Base-by-base conservation (phyloP, 2,797 vertebrate genomes). In the Lacerta bilineata region DNA sequence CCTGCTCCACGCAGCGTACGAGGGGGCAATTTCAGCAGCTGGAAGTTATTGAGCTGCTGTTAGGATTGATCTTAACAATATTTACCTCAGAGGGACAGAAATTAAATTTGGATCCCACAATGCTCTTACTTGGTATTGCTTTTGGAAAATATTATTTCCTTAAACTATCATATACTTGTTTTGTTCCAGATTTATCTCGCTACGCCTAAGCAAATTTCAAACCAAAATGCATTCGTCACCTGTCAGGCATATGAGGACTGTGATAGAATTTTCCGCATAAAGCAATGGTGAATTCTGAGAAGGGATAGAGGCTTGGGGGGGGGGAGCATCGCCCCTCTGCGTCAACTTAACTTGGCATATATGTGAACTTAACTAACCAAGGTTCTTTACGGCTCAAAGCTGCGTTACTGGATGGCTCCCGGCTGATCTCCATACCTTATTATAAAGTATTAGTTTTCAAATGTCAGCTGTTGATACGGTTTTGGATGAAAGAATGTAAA, bases 171-270 rank as follows among this genome's bases (percentile, higher is more conserved):
- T 95, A 96, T 89, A 96, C 95, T 96, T 81, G 92, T 95, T 96
- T 97, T 96, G 92, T 93, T 96, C 96, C 95, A 93, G 95, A 95
- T 97, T 95, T 96, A 94, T 96, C 95, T 96, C 93, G 93, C 94
- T 92, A 96, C 95, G 91, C 93, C 93, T 96, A 97, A 96, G 96
- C 95, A 96, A 95, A 95, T 97, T 96, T 96, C 91, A 94, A 92
- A 92, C 92, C 94, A 93, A 95, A 96, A 91, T 95, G 88, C 96
- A 96, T 97, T 95, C 95, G 95, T 96, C 96, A 94, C 91, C 93
- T 95, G 95, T 95, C 96, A 96, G 93, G 92, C 89, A 88, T 87
- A 90, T 91, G 94, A 93, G 91, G 87, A 90, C 33, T 64, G 88
- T 91, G 10, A 29, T 76, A 87, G 90, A 92, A 92, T 90, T 93